phyloP scores from a whole-genome alignment of 2,797 vertebrate species.

The Margarornis squamiger region DNA sequence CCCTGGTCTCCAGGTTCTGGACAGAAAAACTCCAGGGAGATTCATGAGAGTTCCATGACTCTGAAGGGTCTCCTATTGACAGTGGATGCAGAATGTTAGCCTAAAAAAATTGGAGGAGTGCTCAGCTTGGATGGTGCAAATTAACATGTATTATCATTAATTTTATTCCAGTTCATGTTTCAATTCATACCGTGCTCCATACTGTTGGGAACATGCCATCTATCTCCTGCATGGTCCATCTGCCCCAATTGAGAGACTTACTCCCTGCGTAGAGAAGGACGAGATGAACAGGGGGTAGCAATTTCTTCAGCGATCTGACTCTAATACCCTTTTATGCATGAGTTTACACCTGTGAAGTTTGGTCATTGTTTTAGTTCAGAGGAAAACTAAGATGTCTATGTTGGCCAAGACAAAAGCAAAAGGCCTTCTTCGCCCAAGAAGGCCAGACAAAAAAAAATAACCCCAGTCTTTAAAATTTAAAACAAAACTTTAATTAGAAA shows the following conservation, averaged over 20 bases:
- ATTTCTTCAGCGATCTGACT: neutral
- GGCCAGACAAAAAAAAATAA: too few relatives aligned
- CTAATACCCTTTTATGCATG: neutral
- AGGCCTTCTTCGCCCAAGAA: too few relatives aligned
- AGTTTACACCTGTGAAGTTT: neutral
- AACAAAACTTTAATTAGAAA: too few relatives aligned
- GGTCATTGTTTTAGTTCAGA: neutral
- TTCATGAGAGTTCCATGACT: neutral
- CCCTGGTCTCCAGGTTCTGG: neutral
- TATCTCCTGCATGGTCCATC: neutral
- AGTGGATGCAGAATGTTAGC: fast-evolving
- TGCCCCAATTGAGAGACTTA: neutral
- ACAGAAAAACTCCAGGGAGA: neutral
- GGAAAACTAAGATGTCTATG: too few relatives aligned
- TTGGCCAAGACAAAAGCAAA: too few relatives aligned
- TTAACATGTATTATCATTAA: neutral
- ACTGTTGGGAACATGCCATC: neutral
- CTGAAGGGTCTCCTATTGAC: neutral
- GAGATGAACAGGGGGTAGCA: neutral
- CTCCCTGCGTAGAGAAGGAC: neutral
- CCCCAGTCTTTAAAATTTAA: too few relatives aligned
- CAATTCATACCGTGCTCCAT: neutral
- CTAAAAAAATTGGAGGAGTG: neutral
- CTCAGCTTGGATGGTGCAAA: fast-evolving
- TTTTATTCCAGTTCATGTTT: neutral